Base-by-base conservation (phyloP, 2,113 vertebrate species). In the Equus przewalskii region DNA sequence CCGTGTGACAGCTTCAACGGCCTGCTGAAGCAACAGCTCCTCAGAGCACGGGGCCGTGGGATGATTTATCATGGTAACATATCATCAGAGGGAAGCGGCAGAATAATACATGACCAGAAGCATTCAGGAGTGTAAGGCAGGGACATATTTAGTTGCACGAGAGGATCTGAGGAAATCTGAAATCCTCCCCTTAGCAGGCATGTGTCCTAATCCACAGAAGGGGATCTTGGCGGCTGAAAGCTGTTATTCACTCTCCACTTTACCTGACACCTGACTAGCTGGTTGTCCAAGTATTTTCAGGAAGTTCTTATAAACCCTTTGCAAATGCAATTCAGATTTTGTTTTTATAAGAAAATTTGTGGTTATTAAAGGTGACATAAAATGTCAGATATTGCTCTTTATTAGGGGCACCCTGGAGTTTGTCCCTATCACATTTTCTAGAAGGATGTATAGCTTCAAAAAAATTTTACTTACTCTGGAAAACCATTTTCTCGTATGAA, bases 11-110 rank as follows among this genome's bases (percentile, higher is more conserved):
- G 94, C 91, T 96, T 98, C 98, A 96, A 85, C 73, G 88, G 92
- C 5, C 14, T 95, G 82, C 96, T 96, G 97, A 97, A 98, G 96
- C 89, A 98, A 97, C 97, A 98, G 96, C 97, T 98, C 98, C 97
- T 98, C 97, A 90, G 95, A 98, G 86, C 76, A 88, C 70, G 24
- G 92, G 62, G 96, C 75, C 22, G 73, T 69, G 87, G 58, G 72
- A 92, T 97, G 98, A 97, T 98, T 98, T 98, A 98, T 98, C 26
- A 26, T 12, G 24, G 84, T 84, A 98, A 93, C 96, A 54, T 30
- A 91, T 96, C 89, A 96, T 97, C 93, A 72, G 84, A 98, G 96
- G 56, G 91, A 98, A 89, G 56, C 36, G 87, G 62, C 85, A 12
- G 92, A 87, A 91, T 98, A 97, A 95, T 97, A 69, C 94, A 98